Percentiles rank a stretch among this genome's conserved stretches.
These are phyloP conservation scores for Mormyrus hasselquistii DNA, from an alignment of 2,797 vertebrate species.

Conservation along the genomic window DNA sequence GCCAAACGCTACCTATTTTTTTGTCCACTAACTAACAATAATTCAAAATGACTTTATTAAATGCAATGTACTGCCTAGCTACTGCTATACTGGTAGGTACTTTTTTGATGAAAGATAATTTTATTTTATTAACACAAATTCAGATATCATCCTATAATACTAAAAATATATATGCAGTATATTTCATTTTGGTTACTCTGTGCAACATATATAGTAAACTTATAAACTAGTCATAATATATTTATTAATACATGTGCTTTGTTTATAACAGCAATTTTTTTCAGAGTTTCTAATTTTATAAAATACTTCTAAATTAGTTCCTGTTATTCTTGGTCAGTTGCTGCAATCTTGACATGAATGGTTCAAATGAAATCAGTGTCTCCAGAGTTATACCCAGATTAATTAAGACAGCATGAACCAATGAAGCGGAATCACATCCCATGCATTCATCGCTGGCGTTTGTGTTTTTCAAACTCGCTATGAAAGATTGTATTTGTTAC, in stretches of 20 bases:
- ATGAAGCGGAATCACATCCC: not conserved
- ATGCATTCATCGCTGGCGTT: not conserved
- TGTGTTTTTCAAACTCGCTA: not conserved
- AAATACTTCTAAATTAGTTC: not conserved
- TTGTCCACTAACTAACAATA: not conserved
- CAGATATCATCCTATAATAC: not conserved
- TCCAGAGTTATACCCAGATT: not conserved
- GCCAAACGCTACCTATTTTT: slow-evolving; percentile 23
- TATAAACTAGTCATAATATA: not conserved
- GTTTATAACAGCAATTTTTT: not conserved
- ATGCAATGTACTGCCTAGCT: not conserved
- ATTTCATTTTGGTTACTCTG: not conserved
- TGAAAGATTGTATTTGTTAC: slow-evolving; percentile 19
- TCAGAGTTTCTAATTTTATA: not conserved
- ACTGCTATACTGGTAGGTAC: not conserved
- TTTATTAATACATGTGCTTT: not conserved
- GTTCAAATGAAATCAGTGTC: not conserved
- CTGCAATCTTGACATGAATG: not conserved
- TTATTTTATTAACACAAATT: not conserved
- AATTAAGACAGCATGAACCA: not conserved
- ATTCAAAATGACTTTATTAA: not conserved
- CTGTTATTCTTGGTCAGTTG: not conserved
- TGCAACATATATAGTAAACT: not conserved
- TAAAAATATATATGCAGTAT: not conserved
- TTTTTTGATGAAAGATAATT: not conserved